Conservation (phyloP, 2,113 vertebrate species). For the Corydoras maculifer region DNA sequence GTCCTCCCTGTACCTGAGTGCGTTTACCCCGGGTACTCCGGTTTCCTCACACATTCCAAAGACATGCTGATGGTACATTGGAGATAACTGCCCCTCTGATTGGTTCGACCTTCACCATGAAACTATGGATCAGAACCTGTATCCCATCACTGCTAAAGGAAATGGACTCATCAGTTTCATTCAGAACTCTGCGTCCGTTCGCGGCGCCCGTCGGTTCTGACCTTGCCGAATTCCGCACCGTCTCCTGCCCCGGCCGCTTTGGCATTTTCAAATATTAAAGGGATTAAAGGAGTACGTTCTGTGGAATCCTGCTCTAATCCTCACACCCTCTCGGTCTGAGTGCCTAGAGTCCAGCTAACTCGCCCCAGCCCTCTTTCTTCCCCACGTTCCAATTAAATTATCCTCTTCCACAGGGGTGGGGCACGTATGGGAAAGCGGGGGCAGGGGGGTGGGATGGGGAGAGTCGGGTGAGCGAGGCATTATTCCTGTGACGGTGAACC, state of each 20-base stretch:
- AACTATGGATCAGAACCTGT: too few species aligned
- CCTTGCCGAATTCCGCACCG: conserved; percentile 42
- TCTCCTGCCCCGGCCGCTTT: conserved; percentile 38
- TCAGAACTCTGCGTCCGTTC: too few species aligned
- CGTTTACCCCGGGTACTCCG: too few species aligned
- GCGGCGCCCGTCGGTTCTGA: conserved; percentile 1
- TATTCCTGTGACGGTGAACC: background rate
- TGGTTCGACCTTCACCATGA: too few species aligned
- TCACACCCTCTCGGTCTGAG: conserved; percentile 58
- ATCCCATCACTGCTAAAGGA: too few species aligned
- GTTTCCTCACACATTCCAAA: too few species aligned
- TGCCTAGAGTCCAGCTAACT: conserved; percentile 20
- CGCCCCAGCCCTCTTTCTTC: background rate
- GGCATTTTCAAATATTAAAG: conserved; percentile 47
- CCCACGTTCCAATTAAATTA: conserved; percentile 1
- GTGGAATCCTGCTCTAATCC: conserved; percentile 59
- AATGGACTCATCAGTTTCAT: too few species aligned
- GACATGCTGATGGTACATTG: too few species aligned
- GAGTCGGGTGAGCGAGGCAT: background rate
- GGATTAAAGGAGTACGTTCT: conserved; percentile 54
- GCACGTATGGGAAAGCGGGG: background rate
- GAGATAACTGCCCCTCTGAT: too few species aligned
- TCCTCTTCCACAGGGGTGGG: background rate
- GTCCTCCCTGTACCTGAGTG: too few species aligned
- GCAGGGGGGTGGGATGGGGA: background rate